Evolutionary conservation across 2,113 vertebrate species (phyloP).

Genomic region (Antennarius striatus): DNA sequence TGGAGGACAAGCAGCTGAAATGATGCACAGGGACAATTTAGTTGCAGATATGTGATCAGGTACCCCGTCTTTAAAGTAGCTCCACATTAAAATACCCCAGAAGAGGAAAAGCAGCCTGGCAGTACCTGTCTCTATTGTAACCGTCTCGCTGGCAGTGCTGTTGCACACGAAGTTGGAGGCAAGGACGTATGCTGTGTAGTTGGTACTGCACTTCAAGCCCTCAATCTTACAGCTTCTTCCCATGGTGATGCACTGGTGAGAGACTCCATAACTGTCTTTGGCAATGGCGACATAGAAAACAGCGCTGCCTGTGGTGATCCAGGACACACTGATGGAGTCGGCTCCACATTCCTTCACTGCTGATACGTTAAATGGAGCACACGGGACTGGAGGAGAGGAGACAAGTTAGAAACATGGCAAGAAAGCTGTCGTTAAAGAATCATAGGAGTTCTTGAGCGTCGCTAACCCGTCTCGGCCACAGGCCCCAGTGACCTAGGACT

Average conservation of each 20-base stretch:
- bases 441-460: background rate
- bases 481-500: slow-evolving; percentile 61
- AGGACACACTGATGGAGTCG: slow-evolving; percentile 63
- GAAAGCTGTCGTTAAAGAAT: background rate
- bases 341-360: slow-evolving; percentile 67
- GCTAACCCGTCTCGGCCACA: slow-evolving; percentile 72
- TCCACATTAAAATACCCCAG: background rate
- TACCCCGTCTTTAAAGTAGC: background rate
- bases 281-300: slow-evolving; percentile 68
- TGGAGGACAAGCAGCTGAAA: slow-evolving; percentile 76
- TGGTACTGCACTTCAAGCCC: slow-evolving; percentile 74
- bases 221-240: slow-evolving; percentile 57
- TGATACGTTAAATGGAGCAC: slow-evolving; percentile 65
- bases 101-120: background rate
- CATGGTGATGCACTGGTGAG: slow-evolving; percentile 61
- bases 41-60: background rate
- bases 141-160: slow-evolving; percentile 68
- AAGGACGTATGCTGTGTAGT: slow-evolving; percentile 64
- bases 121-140: slow-evolving; percentile 78
- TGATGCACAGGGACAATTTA: background rate
- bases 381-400: slow-evolving; percentile 70
- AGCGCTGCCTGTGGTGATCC: slow-evolving; percentile 57
- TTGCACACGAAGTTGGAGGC: slow-evolving; percentile 77
- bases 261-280: slow-evolving; percentile 38
- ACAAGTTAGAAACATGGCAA: background rate